A percentile compares a stretch with the other conserved stretches of the same genome.
Evolutionary conservation across 2,797 vertebrate genomes (phyloP).

Genomic region (Apodemus agrarius): DNA sequence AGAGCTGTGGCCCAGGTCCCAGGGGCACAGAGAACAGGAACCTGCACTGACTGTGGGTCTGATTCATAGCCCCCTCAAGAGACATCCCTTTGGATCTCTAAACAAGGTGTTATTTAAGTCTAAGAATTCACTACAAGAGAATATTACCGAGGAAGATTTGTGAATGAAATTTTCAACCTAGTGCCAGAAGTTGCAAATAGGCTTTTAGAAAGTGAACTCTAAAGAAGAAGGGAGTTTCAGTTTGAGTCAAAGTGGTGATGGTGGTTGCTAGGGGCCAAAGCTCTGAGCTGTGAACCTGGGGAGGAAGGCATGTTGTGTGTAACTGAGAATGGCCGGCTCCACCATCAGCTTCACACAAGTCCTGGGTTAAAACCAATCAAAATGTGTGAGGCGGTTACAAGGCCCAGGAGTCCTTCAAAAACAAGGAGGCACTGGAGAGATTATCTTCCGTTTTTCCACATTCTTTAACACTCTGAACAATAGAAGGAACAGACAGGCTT

Average conservation of each 20-base stretch:
- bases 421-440: slow-evolving; percentile 43
- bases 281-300: not conserved
- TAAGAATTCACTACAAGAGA: slow-evolving; percentile 2
- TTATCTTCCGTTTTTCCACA: not conserved
- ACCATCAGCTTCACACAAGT: not conserved
- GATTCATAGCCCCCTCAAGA: not conserved
- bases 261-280: not conserved
- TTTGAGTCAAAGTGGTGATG: slow-evolving; percentile 24
- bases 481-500: slow-evolving; percentile 38
- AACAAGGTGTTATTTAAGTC: not conserved
- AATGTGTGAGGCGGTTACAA: slow-evolving; percentile 24
- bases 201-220: slow-evolving; percentile 32
- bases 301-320: not conserved
- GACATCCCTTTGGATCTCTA: not conserved
- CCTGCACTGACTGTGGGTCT: not conserved
- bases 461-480: slow-evolving; percentile 50
- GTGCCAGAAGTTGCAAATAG: slow-evolving; percentile 41
- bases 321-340: not conserved
- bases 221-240: slow-evolving; percentile 56
- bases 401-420: slow-evolving; percentile 9
- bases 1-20: not conserved
- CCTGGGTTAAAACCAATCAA: slow-evolving; percentile 45
- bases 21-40: not conserved
- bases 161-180: slow-evolving; percentile 38
- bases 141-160: slow-evolving; percentile 25